A percentile compares a stretch with the other conserved stretches of the same genome.
These are phyloP conservation scores for Catharus bicknelli DNA, from an alignment of 2,113 vertebrate genomes.

Conservation along the genomic window DNA sequence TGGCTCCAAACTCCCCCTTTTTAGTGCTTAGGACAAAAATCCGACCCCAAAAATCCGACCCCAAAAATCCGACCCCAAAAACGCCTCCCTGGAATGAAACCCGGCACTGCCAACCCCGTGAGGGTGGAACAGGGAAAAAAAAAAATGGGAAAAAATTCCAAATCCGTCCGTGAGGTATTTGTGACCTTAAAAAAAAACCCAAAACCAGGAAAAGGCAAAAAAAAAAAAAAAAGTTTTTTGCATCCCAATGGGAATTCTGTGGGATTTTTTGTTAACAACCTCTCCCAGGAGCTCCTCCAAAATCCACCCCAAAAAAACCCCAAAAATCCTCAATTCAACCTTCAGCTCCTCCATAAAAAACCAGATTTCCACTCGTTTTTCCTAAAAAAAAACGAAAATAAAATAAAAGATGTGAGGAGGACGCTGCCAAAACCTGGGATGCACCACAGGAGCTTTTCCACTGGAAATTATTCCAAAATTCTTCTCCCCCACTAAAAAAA, in stretches of 20 bases:
- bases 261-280: background rate
- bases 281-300: background rate
- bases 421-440: background rate
- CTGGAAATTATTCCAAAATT: background rate
- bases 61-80: no score
- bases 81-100: background rate
- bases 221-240: background rate
- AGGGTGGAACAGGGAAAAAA: background rate
- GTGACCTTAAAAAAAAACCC: background rate
- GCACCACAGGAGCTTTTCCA: background rate
- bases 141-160: background rate
- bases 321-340: background rate
- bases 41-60: background rate
- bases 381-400: background rate
- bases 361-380: background rate
- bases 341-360: background rate
- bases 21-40: background rate
- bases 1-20: background rate
- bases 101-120: rapidly evolving
- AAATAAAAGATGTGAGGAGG: no score
- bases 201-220: background rate
- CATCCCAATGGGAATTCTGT: background rate
- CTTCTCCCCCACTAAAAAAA: background rate
- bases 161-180: slow-evolving; percentile 1
- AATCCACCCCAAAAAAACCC: background rate